Evolutionary conservation across 2,888 invertebrate genomes (phyloP).

Genomic region (Theodoxus fluviatilis): DNA sequence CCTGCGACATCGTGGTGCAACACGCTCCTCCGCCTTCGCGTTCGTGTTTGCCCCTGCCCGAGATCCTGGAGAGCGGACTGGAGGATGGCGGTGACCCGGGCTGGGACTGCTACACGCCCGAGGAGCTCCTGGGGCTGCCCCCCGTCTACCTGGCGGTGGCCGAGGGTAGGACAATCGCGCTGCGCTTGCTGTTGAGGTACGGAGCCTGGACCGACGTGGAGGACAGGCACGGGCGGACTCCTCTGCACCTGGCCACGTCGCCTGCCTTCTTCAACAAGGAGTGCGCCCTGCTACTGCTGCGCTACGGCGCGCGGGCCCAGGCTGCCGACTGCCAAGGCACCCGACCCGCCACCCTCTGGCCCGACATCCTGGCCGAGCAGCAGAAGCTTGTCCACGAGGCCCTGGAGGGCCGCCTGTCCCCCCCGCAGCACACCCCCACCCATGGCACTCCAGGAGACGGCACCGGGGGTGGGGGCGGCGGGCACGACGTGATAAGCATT

Average conservation of each 20-base stretch:
- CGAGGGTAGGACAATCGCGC: slow-evolving; percentile 69
- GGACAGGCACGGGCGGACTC: slow-evolving; percentile 70
- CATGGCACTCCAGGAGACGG: not conserved
- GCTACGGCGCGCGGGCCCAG: slow-evolving; percentile 68
- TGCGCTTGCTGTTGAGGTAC: slow-evolving; percentile 69
- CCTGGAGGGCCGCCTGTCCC: slow-evolving; percentile 29
- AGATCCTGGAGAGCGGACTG: too few species aligned
- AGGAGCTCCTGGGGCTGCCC: slow-evolving; percentile 69
- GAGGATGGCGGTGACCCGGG: too few species aligned
- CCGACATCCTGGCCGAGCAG: slow-evolving; percentile 68
- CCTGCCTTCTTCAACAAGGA: slow-evolving; percentile 70
- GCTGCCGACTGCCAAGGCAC: slow-evolving; percentile 68
- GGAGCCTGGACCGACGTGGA: slow-evolving; percentile 69
- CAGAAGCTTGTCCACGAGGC: slow-evolving; percentile 67
- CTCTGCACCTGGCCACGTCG: slow-evolving; percentile 70
- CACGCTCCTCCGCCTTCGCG: too few species aligned
- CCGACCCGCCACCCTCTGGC: slow-evolving; percentile 69
- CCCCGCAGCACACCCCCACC: not conserved
- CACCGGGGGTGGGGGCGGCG: not conserved
- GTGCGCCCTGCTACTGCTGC: slow-evolving; percentile 68
- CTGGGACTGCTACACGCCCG: slow-evolving; percentile 69
- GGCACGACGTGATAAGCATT: not conserved
- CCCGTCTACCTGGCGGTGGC: slow-evolving; percentile 72
- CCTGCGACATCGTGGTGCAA: too few species aligned
- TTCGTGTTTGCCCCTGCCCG: too few species aligned